Base-by-base conservation (phyloP, 1,140 invertebrate genomes). In the Aculops lycopersici region DNA sequence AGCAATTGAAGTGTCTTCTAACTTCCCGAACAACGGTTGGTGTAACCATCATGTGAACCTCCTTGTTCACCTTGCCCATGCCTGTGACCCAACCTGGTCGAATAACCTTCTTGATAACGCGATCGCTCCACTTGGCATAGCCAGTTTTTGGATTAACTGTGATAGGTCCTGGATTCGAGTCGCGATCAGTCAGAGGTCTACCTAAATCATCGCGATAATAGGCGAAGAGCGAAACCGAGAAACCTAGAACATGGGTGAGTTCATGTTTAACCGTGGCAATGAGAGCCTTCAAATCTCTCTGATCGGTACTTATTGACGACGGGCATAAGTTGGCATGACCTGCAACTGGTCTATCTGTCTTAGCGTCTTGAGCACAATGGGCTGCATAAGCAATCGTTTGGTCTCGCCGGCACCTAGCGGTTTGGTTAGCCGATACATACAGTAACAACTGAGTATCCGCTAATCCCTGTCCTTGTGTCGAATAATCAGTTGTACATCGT, bases 271-370 rank as follows among this genome's bases (percentile, higher is more conserved):
- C 80, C 0, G 86, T 95, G 17, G 84, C 88, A 45, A 94, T 59
- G 2, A 94, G 63, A 14, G 83, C 83, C 49, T 84, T 75, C 42
- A 86, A 58, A 51, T 97, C 84, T 50, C 90, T 76, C 20, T 70
- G 68, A 52, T 83, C 81, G 14, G 77, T 86, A 4, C 76, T 83
- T 36, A 97, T 74, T 49, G 78, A 80, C n/a, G 73, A 67, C 0
- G 88, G 88, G 53, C 90, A 97, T 39, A 97, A 68, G 63, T 95
- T 97, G 1, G 88, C 84, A 61, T 95, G 86, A 0, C 90, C 90
- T 1, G 88, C 90, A 40, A 97, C 86, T 1, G 90, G 90, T 48
- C 83, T 84, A 24, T 45, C 44, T 21, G 24, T 19, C 3, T 37
- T 13, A 18, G 42, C 19, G 58, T 98, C 90, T 56, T 92, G 83